phyloP scores from a whole-genome alignment of 2,113 vertebrate genomes.

The Ceratotherium simum region DNA sequence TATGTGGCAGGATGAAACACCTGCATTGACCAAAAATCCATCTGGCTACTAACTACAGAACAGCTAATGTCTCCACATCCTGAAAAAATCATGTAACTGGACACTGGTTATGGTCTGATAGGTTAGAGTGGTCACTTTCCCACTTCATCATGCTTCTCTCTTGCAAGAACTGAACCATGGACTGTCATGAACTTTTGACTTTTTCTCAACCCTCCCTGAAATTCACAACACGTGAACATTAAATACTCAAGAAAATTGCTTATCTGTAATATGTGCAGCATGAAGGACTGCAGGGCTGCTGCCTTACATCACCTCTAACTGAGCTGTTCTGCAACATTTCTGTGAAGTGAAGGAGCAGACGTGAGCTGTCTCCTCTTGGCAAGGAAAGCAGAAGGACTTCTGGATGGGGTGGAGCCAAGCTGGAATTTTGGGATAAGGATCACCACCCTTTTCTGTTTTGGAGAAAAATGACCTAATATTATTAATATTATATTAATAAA shows the following conservation, averaged over 20 bases:
- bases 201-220: conserved; percentile 25
- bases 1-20: not conserved
- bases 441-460: not conserved
- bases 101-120: not conserved
- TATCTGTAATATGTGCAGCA: not conserved
- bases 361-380: not conserved
- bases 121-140: not conserved
- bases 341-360: not conserved
- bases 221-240: not conserved
- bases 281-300: not conserved
- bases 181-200: not conserved
- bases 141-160: not conserved
- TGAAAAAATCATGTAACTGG: not conserved
- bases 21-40: not conserved
- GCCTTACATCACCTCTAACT: not conserved
- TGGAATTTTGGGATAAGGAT: not conserved
- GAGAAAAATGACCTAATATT: not conserved
- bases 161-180: not conserved
- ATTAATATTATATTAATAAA: no score
- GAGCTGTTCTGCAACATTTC: not conserved
- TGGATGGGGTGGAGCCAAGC: not conserved
- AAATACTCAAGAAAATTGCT: not conserved
- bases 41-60: not conserved
- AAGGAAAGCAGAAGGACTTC: not conserved
- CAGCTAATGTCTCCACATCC: not conserved